Percentiles rank a stretch among this genome's conserved stretches.
Evolutionary conservation across 2,113 vertebrate genomes (phyloP).

Genomic region (Sylvilagus bachmani): DNA sequence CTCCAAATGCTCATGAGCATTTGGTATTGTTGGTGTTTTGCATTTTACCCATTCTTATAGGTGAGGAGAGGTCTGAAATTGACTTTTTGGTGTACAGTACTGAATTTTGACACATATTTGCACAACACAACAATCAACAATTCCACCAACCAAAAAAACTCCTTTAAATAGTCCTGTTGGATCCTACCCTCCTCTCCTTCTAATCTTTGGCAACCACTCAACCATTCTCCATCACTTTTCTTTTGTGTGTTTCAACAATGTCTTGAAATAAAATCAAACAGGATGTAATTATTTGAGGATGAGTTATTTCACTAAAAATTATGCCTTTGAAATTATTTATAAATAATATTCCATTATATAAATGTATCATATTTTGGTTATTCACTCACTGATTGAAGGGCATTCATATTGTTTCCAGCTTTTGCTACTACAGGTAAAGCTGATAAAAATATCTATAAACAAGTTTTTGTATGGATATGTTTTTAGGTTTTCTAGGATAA

Average conservation of each 20-base stretch:
- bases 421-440: not conserved
- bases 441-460: not conserved
- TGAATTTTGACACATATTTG: slow-evolving; percentile 25
- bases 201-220: not conserved
- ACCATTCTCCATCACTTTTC: not conserved
- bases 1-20: not conserved
- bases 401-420: not conserved
- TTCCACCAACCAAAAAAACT: not conserved
- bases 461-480: not conserved
- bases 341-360: not conserved
- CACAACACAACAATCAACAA: not conserved
- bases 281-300: not conserved
- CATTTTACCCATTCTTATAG: not conserved
- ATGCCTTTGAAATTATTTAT: not conserved
- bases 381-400: not conserved
- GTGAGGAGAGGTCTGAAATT: not conserved
- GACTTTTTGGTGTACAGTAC: not conserved
- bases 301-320: not conserved
- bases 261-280: not conserved
- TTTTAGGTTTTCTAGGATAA: not conserved
- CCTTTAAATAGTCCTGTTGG: not conserved
- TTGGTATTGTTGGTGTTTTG: not conserved
- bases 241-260: not conserved
- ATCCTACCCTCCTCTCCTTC: not conserved
- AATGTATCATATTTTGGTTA: not conserved